Conservation (phyloP, 2,888 invertebrate genomes). For the Nephrotoma flavescens region DNA sequence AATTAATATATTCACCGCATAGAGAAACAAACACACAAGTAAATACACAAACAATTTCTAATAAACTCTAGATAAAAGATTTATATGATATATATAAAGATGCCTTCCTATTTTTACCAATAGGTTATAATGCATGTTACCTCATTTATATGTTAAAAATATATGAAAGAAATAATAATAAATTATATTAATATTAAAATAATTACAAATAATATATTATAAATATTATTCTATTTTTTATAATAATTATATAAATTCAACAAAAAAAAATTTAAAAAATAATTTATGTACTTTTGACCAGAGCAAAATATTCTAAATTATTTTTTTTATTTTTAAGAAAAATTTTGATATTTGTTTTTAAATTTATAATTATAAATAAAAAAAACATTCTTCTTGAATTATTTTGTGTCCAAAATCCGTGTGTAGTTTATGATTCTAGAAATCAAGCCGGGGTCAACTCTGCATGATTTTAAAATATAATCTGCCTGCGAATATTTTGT, state of each 20-base stretch:
- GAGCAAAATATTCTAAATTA: constrained; percentile 28
- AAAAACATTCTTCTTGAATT: not conserved
- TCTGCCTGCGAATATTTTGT: not conserved
- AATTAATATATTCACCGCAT: not conserved
- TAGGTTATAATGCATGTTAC: constrained; percentile 15
- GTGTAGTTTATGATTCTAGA: not conserved
- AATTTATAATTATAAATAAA: not conserved
- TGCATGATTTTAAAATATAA: not conserved
- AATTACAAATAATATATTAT: not conserved
- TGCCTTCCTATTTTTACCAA: constrained; percentile 17
- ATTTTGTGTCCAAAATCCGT: not conserved
- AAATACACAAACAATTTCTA: not conserved
- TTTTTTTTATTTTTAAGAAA: constrained; percentile 13
- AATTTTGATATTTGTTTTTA: not conserved
- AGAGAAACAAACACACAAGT: not conserved
- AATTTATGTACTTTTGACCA: constrained; percentile 31
- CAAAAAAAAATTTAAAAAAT: constrained; percentile 6
- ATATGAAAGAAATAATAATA: not conserved
- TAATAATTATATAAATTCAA: not conserved
- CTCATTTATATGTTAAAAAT: constrained; percentile 9
- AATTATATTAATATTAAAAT: not conserved
- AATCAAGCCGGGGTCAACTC: not conserved
- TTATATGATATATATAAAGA: constrained; percentile 8
- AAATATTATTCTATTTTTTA: not conserved
- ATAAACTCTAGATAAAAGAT: not conserved